Evolutionary conservation across 2,888 invertebrate genomes (phyloP).

Genomic region (Drosophila nr. perissopoda): DNA sequence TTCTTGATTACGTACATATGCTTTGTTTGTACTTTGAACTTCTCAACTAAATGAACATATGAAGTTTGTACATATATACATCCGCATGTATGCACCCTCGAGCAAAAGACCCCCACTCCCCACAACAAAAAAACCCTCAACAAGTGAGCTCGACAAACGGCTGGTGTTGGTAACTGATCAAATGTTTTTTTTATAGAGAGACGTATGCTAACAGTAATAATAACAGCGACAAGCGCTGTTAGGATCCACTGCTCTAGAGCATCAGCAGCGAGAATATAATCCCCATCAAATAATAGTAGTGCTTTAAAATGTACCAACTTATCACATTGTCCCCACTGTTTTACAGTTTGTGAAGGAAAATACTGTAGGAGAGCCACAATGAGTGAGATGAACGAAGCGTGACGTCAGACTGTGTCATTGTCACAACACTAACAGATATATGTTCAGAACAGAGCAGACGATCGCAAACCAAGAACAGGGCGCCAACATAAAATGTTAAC

Average conservation of each 20-base stretch:
- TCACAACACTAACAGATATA: constrained; percentile 22
- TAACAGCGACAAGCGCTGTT: neutral
- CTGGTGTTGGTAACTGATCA: constrained; percentile 19
- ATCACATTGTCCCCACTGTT: neutral
- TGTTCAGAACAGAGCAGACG: constrained; percentile 38
- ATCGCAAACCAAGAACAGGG: constrained; percentile 22
- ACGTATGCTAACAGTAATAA: neutral
- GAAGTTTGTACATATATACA: neutral
- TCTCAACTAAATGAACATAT: neutral
- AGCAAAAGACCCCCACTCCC: neutral
- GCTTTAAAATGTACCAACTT: neutral
- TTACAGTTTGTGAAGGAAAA: neutral
- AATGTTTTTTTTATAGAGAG: neutral
- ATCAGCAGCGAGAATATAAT: neutral
- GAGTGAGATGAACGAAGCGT: neutral
- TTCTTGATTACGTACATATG: neutral
- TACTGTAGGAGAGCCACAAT: neutral
- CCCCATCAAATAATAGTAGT: neutral
- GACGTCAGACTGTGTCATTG: neutral
- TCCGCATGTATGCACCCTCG: neutral
- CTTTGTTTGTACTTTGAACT: neutral
- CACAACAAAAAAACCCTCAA: neutral
- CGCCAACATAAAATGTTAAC: neutral
- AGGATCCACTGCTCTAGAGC: neutral
- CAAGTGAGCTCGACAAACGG: constrained; percentile 34